Conservation (phyloP, 2,888 invertebrate genomes). For the Clivina fossor region DNA sequence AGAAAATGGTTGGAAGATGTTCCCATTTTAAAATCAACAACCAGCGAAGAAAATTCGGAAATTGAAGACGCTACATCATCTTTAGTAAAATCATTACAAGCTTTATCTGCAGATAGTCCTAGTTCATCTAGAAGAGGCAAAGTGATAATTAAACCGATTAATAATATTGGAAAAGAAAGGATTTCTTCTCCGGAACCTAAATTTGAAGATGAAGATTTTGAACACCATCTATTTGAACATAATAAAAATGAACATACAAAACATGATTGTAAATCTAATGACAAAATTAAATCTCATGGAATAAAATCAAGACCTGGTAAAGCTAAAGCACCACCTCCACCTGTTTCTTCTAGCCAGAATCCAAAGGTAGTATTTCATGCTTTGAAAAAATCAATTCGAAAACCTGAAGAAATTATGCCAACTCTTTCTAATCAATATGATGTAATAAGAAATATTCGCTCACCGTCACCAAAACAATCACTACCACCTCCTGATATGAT, state of each 20-base stretch:
- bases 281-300: constrained; percentile 49
- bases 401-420: constrained; percentile 23
- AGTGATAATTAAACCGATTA: constrained; percentile 6
- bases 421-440: constrained; percentile 22
- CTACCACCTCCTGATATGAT: constrained; percentile 63
- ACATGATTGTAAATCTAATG: neutral
- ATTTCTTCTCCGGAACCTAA: constrained; percentile 15
- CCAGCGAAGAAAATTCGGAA: constrained; percentile 33
- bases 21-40: constrained; percentile 52
- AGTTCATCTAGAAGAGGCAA: constrained; percentile 15
- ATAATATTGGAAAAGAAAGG: neutral
- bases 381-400: constrained; percentile 9
- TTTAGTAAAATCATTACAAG: constrained; percentile 10
- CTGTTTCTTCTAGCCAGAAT: constrained; percentile 53
- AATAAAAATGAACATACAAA: neutral
- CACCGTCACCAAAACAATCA: constrained; percentile 31
- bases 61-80: constrained; percentile 15
- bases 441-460: constrained; percentile 18
- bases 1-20: constrained; percentile 76
- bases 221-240: constrained; percentile 5
- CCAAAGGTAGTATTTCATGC: constrained; percentile 31
- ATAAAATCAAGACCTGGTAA: constrained; percentile 51
- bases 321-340: constrained; percentile 50
- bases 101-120: constrained; percentile 5
- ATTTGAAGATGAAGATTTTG: constrained; percentile 4